These are phyloP conservation scores for Spodoptera exigua DNA, from an alignment of 2,888 invertebrate genomes.

Conservation along the genomic window DNA sequence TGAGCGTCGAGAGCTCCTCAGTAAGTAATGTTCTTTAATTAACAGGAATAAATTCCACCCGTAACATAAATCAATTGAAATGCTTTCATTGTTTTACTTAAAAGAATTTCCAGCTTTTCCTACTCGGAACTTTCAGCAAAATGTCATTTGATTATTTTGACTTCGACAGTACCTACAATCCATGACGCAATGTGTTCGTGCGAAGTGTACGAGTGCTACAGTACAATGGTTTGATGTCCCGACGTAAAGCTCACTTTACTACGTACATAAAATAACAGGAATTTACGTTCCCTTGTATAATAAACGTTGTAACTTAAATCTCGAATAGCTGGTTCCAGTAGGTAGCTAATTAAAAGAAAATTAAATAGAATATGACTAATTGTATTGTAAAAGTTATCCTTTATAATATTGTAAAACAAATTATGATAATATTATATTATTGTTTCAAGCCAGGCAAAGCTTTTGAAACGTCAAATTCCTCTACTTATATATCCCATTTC, in stretches of 20 bases:
- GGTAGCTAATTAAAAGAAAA: conserved; percentile 1
- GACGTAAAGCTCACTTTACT: conserved; percentile 52
- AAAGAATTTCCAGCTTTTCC: not conserved
- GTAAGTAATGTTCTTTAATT: conserved; percentile 15
- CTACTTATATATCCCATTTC: too few relatives aligned
- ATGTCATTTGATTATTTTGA: not conserved
- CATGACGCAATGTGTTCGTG: not conserved
- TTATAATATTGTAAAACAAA: too few relatives aligned
- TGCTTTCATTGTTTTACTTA: conserved; percentile 7
- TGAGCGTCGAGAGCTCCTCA: not conserved
- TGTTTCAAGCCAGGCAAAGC: too few relatives aligned
- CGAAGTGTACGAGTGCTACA: not conserved
- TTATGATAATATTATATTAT: too few relatives aligned
- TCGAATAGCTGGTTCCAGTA: conserved; percentile 41
- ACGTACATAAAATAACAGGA: conserved; percentile 50
- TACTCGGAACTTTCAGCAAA: not conserved
- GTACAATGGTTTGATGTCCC: conserved; percentile 22
- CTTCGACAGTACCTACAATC: not conserved
- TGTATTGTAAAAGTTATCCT: too few relatives aligned
- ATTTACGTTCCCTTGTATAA: conserved; percentile 39
- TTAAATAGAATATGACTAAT: too few relatives aligned
- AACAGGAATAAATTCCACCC: conserved; percentile 21
- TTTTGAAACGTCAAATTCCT: too few relatives aligned
- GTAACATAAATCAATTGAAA: not conserved
- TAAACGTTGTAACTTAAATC: conserved; percentile 50